These are phyloP conservation scores for Cygnus buccinator DNA, from an alignment of 2,113 vertebrate species.

Conservation along the genomic window DNA sequence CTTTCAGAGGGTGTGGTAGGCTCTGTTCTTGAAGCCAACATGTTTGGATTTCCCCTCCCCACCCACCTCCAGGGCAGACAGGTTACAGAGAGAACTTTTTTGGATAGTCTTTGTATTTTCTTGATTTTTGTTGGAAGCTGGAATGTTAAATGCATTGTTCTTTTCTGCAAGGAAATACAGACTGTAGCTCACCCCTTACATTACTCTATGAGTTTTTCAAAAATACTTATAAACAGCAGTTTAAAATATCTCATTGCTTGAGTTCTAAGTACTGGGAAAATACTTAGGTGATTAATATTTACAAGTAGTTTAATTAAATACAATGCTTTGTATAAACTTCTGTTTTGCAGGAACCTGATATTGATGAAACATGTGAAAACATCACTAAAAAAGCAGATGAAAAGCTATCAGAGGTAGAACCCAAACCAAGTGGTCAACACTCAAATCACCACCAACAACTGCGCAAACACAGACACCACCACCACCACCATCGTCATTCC, in stretches of 20 bases:
- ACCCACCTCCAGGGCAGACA: too few relatives aligned
- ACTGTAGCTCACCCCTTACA: neutral
- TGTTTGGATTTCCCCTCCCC: neutral
- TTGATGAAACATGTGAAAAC: slow-evolving; percentile 69
- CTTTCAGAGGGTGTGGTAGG: neutral
- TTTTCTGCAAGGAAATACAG: neutral
- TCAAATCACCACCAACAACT: neutral
- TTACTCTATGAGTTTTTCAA: neutral
- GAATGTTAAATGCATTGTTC: neutral
- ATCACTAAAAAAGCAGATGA: slow-evolving; percentile 15
- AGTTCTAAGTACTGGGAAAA: neutral
- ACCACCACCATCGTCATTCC: neutral
- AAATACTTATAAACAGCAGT: neutral
- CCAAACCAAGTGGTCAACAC: neutral
- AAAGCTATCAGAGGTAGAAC: neutral
- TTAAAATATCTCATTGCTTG: neutral
- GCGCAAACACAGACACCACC: neutral
- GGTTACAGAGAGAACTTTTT: neutral
- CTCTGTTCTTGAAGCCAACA: neutral
- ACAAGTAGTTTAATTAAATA: neutral
- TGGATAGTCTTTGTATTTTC: neutral
- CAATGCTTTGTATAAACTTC: neutral
- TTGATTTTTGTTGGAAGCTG: neutral
- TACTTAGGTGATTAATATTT: neutral
- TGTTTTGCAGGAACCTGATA: slow-evolving; percentile 65